Base-by-base conservation (phyloP, 2,797 vertebrate species). In the Mormyrops boulengeri region DNA sequence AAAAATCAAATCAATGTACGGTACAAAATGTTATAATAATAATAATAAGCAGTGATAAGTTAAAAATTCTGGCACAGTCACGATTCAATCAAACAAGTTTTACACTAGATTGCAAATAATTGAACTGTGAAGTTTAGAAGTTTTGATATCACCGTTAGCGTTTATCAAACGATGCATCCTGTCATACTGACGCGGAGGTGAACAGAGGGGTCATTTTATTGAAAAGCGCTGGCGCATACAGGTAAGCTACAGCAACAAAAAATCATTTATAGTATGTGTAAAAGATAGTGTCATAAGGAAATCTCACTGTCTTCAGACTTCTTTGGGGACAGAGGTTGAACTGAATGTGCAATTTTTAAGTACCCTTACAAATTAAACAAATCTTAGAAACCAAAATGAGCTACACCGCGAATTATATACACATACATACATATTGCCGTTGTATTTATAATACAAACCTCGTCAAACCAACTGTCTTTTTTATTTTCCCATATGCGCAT, bases 201-300 rank as follows among this genome's bases (percentile, higher is more conserved):
- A 87, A 57, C 30, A 86, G 85, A 52, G 26, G 57, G 52, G 44
- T 93, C 7, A 69, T 94, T 95, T 95, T 94, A 94, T 95, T 96
- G 90, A 91, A 94, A 94, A 94, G 90, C 89, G 90, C 92, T 93
- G 91, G 84, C 85, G 93, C 91, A 92, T 92, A 93, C 89, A 91
- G 88, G 89, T 50, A 87, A 89, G 88, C 89, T 91, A 93, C 73
- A n/a, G 6, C 89, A 92, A 89, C 84, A 90, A 91, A 91, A 91
- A 90, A 87, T 53, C 57, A 60, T 91, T 92, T n/a, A 91, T 73
- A 91, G 86, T 47, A 85, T 53, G 91, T 91, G 77, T 44, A 66
- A 91, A 90, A 91, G 84, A n/a, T 87, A 60, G 89, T 90, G 90
- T 88, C 87, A 90, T 38, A 57, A 90, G 69, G 73, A 89, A 90